Evolutionary conservation across 2,113 vertebrate genomes (phyloP).

Genomic region (Mustelus asterias): DNA sequence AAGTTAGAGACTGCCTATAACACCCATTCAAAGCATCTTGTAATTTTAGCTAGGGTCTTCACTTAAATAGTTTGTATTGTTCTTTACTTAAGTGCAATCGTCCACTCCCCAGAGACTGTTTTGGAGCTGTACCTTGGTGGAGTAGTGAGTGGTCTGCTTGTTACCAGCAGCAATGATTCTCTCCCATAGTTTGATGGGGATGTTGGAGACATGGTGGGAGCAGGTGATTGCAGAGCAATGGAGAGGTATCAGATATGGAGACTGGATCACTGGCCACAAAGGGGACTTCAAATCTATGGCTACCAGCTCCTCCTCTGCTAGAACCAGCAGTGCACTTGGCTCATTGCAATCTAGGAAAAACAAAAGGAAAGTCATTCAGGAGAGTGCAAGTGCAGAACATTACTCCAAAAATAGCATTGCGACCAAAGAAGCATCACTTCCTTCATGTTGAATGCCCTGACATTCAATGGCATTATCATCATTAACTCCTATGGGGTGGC

Average conservation of each 20-base stretch:
- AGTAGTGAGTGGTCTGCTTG: slow-evolving; percentile 78
- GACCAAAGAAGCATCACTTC: background rate
- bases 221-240: slow-evolving; percentile 98
- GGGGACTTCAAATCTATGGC: slow-evolving; percentile 80
- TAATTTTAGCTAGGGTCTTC: background rate
- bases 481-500: too few relatives aligned
- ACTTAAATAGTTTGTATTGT: background rate
- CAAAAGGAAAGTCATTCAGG: slow-evolving; percentile 35
- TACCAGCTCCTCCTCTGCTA: slow-evolving; percentile 92
- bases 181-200: slow-evolving; percentile 95
- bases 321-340: slow-evolving; percentile 81
- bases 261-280: slow-evolving; percentile 84
- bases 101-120: slow-evolving; percentile 29
- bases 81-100: background rate
- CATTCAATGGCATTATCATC: too few relatives aligned
- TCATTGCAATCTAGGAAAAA: slow-evolving; percentile 63
- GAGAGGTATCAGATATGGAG: slow-evolving; percentile 87
- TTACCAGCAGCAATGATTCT: slow-evolving; percentile 68
- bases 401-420: background rate
- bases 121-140: slow-evolving; percentile 65
- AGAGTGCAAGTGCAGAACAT: background rate
- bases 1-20: background rate
- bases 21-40: background rate
- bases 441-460: background rate
- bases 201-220: slow-evolving; percentile 87